Evolutionary conservation across 2,797 vertebrate species (phyloP).

Genomic region (Bovichtus variegatus): DNA sequence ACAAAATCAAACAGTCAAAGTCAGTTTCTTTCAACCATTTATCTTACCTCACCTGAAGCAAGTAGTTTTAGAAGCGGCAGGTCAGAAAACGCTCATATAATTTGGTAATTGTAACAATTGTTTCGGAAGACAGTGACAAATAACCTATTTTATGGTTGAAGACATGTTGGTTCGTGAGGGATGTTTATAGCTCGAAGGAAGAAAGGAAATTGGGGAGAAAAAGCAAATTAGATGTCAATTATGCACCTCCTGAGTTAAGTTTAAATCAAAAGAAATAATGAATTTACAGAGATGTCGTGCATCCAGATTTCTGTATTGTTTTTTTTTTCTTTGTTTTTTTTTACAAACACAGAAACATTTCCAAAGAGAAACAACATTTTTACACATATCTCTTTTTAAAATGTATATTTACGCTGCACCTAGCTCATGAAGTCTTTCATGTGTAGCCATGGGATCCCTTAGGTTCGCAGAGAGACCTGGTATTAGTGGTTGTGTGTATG

Average conservation of each 20-base stretch:
- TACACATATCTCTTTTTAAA: conserved; percentile 8
- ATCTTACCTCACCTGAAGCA: background rate
- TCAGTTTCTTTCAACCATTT: background rate
- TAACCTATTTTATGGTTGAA: background rate
- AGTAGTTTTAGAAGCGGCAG: background rate
- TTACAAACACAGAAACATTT: background rate
- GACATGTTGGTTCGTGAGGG: background rate
- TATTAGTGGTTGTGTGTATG: conserved; percentile 46
- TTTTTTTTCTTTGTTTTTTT: background rate
- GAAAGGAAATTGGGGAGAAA: background rate
- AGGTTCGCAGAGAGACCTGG: conserved; percentile 48
- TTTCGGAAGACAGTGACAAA: background rate
- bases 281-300: background rate
- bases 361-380: background rate
- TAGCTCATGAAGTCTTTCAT: conserved; percentile 45
- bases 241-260: background rate
- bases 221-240: background rate
- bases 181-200: background rate
- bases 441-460: conserved; percentile 58
- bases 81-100: background rate
- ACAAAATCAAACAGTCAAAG: background rate
- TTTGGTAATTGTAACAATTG: background rate
- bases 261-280: background rate
- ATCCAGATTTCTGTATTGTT: background rate
- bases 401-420: conserved; percentile 43